Evolutionary conservation across 2,113 vertebrate species (phyloP).

Genomic region (Poecile atricapillus): DNA sequence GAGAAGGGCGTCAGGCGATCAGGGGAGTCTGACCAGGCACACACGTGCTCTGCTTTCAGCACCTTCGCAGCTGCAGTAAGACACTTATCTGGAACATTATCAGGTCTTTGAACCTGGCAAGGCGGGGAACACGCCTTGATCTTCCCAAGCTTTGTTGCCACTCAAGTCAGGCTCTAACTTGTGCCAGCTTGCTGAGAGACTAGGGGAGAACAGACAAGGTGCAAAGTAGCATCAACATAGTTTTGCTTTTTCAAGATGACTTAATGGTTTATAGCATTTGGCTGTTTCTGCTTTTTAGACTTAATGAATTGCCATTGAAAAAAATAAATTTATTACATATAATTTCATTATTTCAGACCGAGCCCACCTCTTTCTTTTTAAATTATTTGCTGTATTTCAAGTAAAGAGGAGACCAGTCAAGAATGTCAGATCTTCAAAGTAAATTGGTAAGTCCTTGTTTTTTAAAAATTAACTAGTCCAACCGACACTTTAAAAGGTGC

Average conservation of each 20-base stretch:
- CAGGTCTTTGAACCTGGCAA: not conserved
- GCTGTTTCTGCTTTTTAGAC: not conserved
- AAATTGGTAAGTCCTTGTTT: not conserved
- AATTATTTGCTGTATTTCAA: not conserved
- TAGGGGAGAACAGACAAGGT: not conserved
- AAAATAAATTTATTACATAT: not conserved
- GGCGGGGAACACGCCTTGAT: not conserved
- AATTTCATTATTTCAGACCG: not conserved
- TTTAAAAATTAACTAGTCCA: not conserved
- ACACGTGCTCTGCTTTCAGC: not conserved
- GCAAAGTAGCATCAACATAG: not conserved
- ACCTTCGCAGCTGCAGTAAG: not conserved
- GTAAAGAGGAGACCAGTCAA: not conserved
- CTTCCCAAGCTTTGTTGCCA: not conserved
- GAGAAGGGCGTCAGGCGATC: not conserved
- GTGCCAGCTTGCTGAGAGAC: not conserved
- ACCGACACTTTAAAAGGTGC: not conserved
- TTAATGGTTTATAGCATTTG: not conserved
- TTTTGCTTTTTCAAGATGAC: not conserved
- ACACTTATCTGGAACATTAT: not conserved
- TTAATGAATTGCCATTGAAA: not conserved
- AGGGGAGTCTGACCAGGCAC: fast-evolving
- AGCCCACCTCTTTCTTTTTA: not conserved
- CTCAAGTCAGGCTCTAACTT: not conserved
- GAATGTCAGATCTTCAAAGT: not conserved